Evolutionary conservation across 2,888 invertebrate species (phyloP).

Genomic region (Trichopoda pennipes): DNA sequence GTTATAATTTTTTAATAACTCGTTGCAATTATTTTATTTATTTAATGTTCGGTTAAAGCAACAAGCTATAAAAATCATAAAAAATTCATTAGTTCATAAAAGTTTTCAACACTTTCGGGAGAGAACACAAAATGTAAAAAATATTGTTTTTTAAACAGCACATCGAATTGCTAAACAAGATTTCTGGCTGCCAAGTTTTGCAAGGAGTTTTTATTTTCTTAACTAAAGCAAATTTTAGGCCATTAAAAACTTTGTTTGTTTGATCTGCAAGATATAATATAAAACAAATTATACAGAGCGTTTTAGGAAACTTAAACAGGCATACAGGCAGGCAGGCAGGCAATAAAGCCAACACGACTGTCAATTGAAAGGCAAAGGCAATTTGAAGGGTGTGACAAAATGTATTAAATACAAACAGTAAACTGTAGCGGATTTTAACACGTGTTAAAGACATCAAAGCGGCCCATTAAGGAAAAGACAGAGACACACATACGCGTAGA

Average conservation of each 20-base stretch:
- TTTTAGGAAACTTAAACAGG: conserved; percentile 5
- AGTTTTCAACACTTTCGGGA: conserved; percentile 52
- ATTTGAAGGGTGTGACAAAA: conserved; percentile 65
- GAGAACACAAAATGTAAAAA: conserved; percentile 10
- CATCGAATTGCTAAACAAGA: conserved; percentile 45
- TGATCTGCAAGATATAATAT: conserved; percentile 47
- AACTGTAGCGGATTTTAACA: conserved; percentile 57
- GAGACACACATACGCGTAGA: neutral
- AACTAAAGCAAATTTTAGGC: conserved; percentile 36
- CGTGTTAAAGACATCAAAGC: conserved; percentile 66
- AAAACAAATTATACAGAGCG: neutral
- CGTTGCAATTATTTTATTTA: neutral
- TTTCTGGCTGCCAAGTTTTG: conserved; percentile 21
- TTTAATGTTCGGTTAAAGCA: neutral
- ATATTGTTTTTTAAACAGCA: conserved; percentile 29
- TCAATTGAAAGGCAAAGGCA: conserved; percentile 7
- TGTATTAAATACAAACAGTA: conserved; percentile 56
- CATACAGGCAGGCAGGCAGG: conserved; percentile 13
- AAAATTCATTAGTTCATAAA: conserved; percentile 51
- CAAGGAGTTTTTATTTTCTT: conserved; percentile 14
- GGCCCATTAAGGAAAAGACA: neutral
- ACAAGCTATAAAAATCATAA: conserved; percentile 22
- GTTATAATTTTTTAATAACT: neutral
- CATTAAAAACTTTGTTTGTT: conserved; percentile 53
- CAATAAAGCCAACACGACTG: conserved; percentile 11